Evolutionary conservation across 2,888 invertebrate species (phyloP), one percentile per base, ranked within the genome.

Genomic region (Scaptodrosophila latifasciaeformis): DNA sequence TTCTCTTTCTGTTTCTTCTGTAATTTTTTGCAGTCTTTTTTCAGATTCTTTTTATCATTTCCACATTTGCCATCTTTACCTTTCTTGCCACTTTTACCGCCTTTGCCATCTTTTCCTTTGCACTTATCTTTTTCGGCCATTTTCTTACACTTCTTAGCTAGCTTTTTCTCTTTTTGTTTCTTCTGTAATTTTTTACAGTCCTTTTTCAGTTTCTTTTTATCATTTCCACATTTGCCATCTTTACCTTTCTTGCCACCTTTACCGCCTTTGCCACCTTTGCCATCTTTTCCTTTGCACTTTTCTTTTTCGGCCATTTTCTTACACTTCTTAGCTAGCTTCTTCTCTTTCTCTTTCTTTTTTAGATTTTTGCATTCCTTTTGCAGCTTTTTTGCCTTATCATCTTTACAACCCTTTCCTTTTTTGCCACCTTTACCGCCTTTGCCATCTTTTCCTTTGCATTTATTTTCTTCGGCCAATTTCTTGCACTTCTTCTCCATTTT

Each of bases 91-190:
- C 2, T 4, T 4, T 10, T 34, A 21, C 24, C 24, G 18, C 64
- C 53, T 5, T 17, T 29, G 0, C 40, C 12, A 52, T 13, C 27
- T 64, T 46, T 13, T 10, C 5, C 12, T 9, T 40, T 47, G 29
- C 54, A 27, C 6, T 15, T 24, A 4, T 19, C 1, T 21, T 6
- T 17, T 13, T 49, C 12, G 5, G 3, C 9, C 17, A 31, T 0
- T 19, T 54, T 2, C 12, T 10, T 5, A 13, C 55, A 44, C 4
- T 31, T n/a, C 4, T 29, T 42, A 3, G 49, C 29, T 7, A 47
- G 17, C 1, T 12, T 4, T 7, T 49, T 55, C 9, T 48, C 46
- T 46, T 61, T 50, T 1, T 27, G 21, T 2, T 39, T 48, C 2
- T 54, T 12, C 12, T 42, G 50, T 6, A 31, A 45, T 15, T 13